Conservation (phyloP, 2,888 invertebrate genomes). For the Andrena hattorfiana region DNA sequence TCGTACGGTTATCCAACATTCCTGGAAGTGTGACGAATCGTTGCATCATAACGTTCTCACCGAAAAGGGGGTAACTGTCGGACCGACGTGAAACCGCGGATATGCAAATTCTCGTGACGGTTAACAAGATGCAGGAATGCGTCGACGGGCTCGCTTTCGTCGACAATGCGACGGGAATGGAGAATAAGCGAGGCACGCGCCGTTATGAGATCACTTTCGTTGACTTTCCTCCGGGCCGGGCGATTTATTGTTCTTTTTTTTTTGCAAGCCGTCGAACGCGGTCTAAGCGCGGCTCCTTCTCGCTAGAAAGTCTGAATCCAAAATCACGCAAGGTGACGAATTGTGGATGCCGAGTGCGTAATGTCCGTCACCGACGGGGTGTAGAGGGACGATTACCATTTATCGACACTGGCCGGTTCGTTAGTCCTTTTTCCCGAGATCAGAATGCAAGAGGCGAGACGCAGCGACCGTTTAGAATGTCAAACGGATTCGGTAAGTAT, state of each 20-base stretch:
- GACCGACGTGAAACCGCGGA: conserved; percentile 44
- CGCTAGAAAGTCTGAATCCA: conserved; percentile 75
- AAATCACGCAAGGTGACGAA: conserved; percentile 49
- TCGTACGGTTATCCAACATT: conserved; percentile 14
- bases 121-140: conserved; percentile 65
- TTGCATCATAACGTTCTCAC: conserved; percentile 41
- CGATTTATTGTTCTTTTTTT: conserved; percentile 36
- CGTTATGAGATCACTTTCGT: conserved; percentile 78
- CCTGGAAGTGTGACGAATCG: conserved; percentile 30
- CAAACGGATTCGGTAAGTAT: conserved; percentile 56
- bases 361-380: conserved; percentile 46
- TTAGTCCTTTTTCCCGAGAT: conserved; percentile 64
- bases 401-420: conserved; percentile 60
- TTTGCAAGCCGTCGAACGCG: conserved; percentile 38
- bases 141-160: conserved; percentile 73
- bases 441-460: conserved; percentile 62
- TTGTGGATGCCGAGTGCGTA: conserved; percentile 67
- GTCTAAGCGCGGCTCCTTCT: conserved; percentile 48
- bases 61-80: conserved; percentile 40
- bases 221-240: conserved; percentile 74
- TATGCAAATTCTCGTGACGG: conserved; percentile 57
- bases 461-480: conserved; percentile 56
- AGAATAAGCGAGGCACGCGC: conserved; percentile 58
- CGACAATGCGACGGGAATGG: conserved; percentile 65
- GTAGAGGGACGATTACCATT: conserved; percentile 55